Percentiles rank a stretch among this genome's conserved stretches.
phyloP scores from a whole-genome alignment of 2,888 invertebrate species.

The Ferdinandea cuprea region DNA sequence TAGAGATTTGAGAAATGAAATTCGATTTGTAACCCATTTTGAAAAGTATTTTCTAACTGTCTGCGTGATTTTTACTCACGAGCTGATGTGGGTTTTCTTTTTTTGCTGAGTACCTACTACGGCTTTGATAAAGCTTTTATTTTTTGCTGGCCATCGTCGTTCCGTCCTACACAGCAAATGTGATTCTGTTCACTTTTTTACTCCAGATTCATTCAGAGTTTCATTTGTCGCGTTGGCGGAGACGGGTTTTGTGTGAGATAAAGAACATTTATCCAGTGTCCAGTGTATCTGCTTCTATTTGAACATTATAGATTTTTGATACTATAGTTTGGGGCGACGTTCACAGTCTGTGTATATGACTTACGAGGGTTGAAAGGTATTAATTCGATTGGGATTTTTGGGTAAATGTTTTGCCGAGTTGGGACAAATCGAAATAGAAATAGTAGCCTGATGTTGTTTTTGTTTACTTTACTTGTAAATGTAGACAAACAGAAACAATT shows the following conservation, averaged over 20 bases:
- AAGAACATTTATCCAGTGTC: constrained; percentile 12
- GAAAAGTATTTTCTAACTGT: background rate
- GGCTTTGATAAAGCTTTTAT: background rate
- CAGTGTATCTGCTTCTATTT: constrained; percentile 19
- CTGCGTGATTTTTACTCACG: too few relatives aligned
- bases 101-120: constrained; percentile 9
- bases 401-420: background rate
- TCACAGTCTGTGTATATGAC: background rate
- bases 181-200: constrained; percentile 32
- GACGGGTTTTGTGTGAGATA: constrained; percentile 5
- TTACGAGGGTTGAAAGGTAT: constrained; percentile 33
- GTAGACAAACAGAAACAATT: background rate
- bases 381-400: constrained; percentile 19
- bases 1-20: constrained; percentile 1
- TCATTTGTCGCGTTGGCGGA: constrained; percentile 2
- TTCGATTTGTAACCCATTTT: constrained; percentile 26
- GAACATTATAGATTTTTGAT: constrained; percentile 23
- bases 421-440: background rate
- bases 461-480: background rate
- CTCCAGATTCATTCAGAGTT: constrained; percentile 27
- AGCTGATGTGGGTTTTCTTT: too few relatives aligned
- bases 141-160: background rate
- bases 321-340: background rate
- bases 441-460: background rate
- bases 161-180: background rate